These are phyloP conservation scores for Upupa epops DNA, from an alignment of 2,113 vertebrate genomes.

Conservation along the genomic window DNA sequence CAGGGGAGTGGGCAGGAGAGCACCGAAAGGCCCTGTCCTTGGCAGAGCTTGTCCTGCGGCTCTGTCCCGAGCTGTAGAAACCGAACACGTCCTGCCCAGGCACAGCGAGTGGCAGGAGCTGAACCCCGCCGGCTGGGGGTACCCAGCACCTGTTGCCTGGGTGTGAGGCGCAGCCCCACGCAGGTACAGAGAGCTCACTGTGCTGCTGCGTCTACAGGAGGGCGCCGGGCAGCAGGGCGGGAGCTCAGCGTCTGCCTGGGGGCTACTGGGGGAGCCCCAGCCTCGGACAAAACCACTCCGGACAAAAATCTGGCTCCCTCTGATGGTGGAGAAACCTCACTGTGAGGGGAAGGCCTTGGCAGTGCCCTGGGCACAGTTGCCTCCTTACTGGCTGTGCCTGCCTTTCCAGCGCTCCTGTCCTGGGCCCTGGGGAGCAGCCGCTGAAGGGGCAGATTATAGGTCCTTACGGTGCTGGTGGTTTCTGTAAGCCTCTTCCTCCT, in stretches of 20 bases:
- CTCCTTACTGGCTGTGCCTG: background rate
- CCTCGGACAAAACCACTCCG: background rate
- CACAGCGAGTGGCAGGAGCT: background rate
- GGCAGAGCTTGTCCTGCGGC: too few species aligned
- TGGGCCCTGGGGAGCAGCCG: background rate
- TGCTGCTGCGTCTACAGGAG: fast-evolving
- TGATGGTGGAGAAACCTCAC: background rate
- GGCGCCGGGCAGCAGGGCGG: background rate
- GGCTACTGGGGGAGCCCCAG: background rate
- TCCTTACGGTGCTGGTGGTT: background rate
- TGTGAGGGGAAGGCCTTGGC: background rate
- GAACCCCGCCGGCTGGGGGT: background rate
- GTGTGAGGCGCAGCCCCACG: fast-evolving
- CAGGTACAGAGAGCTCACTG: fast-evolving
- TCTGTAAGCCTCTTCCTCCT: background rate
- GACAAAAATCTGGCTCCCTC: conserved; percentile 25
- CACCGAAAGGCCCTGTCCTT: background rate
- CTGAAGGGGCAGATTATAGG: background rate
- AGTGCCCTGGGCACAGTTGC: background rate
- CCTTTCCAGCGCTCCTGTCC: fast-evolving
- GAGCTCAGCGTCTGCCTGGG: background rate
- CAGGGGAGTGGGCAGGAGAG: background rate
- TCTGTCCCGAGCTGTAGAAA: too few species aligned
- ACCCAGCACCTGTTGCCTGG: background rate
- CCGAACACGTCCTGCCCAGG: background rate